phyloP scores from a whole-genome alignment of 2,888 invertebrate species.

The Hyppa rectilinea region DNA sequence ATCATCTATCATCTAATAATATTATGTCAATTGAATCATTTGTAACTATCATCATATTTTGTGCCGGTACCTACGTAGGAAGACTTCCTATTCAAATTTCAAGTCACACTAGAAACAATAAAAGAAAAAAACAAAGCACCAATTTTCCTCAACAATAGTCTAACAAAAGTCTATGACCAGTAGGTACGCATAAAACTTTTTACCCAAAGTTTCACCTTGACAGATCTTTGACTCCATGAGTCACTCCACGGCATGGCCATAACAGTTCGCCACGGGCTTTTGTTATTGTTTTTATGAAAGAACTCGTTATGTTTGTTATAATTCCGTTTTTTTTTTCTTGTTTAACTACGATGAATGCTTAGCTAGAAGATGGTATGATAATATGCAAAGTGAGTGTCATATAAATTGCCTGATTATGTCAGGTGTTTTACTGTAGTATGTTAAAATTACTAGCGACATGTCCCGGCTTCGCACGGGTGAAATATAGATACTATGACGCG shows the following conservation, averaged over 20 bases:
- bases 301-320: constrained; percentile 52
- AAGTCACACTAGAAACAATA: neutral
- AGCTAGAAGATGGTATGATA: constrained; percentile 22
- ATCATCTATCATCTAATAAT: too few species aligned
- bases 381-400: constrained; percentile 27
- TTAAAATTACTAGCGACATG: too few species aligned
- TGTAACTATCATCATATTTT: too few species aligned
- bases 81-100: constrained; percentile 7
- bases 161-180: neutral
- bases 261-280: constrained; percentile 48
- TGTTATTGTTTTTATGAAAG: constrained; percentile 64
- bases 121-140: neutral
- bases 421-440: constrained; percentile 4
- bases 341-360: constrained; percentile 28
- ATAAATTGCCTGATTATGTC: constrained; percentile 27
- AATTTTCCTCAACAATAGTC: constrained; percentile 6
- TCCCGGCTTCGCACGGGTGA: too few species aligned
- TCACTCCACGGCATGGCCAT: constrained; percentile 54
- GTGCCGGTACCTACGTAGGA: too few species aligned
- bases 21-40: too few species aligned
- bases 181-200: constrained; percentile 12
- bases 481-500: too few species aligned
- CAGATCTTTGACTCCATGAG: constrained; percentile 73
- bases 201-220: constrained; percentile 67
- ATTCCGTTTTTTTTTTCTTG: constrained; percentile 24